Evolutionary conservation across 1,140 invertebrate species (phyloP), one percentile per base, ranked within the genome.

Genomic region (Zaprionus davidi): DNA sequence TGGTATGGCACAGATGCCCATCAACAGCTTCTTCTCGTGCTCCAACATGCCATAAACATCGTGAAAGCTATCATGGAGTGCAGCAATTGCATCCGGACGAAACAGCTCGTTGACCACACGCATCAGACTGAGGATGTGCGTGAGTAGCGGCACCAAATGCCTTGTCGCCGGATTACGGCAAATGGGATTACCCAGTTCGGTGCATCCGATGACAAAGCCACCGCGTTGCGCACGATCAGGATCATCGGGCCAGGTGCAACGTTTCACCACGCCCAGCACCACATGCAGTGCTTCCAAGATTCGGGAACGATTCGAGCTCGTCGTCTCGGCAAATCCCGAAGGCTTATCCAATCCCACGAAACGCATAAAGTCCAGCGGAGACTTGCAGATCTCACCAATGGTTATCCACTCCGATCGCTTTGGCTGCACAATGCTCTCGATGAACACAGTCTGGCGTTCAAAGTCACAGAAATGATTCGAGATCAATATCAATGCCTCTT

Each of bases 381-480:
- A 95, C 90, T 94, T 95, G 91, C 95, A 93, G 94, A 90, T 94
- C 91, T 90, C 94, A 82, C 93, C 94, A 36, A 97, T 94, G 15
- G 93, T 84, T 3, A 95, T 82, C 94, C 96, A 96, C 12, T 95
- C 95, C 5, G 92, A 81, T 12, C 94, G 94, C 1, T 94, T 95
- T 46, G 95, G 95, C 13, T 93, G 92, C 46, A 97, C 93, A 12
- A 98, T 95, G 93, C 97, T 96, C n/a, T 95, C 95, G 3, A 98
- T 95, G 77, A 98, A 97, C 22, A 94, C 93, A 24, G 95, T 96
- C 91, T 98, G 97, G 3, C 96, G 94, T 71, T 97, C 96, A 91
- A 97, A 98, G 93, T 98, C 96, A 88, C 96, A 96, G 85, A 97
- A 97, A 86, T 98, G 96, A 94, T 98, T 99, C 22, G 97, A 98